These are phyloP conservation scores for Drosophila subsilvestris DNA, from an alignment of 2,888 invertebrate genomes.

Conservation along the genomic window DNA sequence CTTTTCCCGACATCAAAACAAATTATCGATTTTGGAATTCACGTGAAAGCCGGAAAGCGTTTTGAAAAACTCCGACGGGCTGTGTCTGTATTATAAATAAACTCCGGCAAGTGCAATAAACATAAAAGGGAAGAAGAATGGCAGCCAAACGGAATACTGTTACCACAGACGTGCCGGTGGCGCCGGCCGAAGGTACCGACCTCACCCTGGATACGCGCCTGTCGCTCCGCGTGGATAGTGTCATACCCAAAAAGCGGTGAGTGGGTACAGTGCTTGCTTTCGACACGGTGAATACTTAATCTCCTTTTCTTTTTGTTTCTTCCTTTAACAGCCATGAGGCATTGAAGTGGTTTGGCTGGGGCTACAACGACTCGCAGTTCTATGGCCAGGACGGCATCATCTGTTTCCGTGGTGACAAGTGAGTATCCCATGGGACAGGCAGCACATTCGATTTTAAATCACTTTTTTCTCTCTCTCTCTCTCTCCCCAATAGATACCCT, in stretches of 20 bases:
- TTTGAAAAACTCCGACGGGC: slow-evolving; percentile 21
- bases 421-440: slow-evolving; percentile 65
- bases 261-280: neutral
- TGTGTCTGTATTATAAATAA: slow-evolving; percentile 18
- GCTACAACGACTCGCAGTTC: slow-evolving; percentile 98
- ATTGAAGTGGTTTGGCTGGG: slow-evolving; percentile 99
- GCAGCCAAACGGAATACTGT: slow-evolving; percentile 58
- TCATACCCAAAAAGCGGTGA: slow-evolving; percentile 82
- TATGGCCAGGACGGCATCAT: slow-evolving; percentile 87
- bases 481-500: slow-evolving; percentile 87
- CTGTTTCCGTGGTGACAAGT: slow-evolving; percentile 94
- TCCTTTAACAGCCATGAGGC: slow-evolving; percentile 90
- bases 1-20: slow-evolving; percentile 11
- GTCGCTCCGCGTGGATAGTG: slow-evolving; percentile 78
- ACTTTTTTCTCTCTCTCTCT: neutral
- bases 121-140: slow-evolving; percentile 40
- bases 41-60: slow-evolving; percentile 7
- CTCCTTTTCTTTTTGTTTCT: neutral
- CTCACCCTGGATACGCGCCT: slow-evolving; percentile 77
- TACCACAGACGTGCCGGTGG: slow-evolving; percentile 53
- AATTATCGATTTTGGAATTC: slow-evolving; percentile 51
- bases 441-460: neutral
- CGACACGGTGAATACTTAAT: too few species aligned
- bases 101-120: slow-evolving; percentile 16
- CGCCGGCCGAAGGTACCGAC: slow-evolving; percentile 46